A percentile compares a stretch with the other conserved stretches of the same genome.
These are phyloP conservation scores for Parnassius orleans DNA, from an alignment of 2,888 invertebrate genomes.

Conservation along the genomic window DNA sequence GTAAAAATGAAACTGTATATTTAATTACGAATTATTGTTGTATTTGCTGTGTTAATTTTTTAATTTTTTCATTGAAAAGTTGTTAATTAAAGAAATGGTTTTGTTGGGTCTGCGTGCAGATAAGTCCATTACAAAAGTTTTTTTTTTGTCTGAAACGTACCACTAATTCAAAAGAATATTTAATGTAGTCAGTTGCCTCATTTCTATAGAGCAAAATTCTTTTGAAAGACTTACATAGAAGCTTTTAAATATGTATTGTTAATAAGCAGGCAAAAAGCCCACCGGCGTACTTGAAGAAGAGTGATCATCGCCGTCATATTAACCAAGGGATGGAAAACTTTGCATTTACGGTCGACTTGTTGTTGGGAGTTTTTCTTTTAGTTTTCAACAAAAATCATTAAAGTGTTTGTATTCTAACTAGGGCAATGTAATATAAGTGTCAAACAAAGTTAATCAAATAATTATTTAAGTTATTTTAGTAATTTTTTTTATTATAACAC, in stretches of 20 bases:
- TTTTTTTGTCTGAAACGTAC: conserved; percentile 6
- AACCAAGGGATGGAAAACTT: conserved; percentile 12
- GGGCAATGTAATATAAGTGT: neutral
- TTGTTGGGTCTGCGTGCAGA: neutral
- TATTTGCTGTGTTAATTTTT: conserved; percentile 5
- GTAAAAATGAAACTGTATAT: conserved; percentile 8
- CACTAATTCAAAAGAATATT: conserved; percentile 26
- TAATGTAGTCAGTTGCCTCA: conserved; percentile 25
- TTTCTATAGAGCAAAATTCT: conserved; percentile 26
- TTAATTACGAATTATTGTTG: neutral
- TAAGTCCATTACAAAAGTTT: conserved; percentile 16
- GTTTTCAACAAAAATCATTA: neutral
- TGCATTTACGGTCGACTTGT: conserved; percentile 6
- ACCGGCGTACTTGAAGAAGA: conserved; percentile 22
- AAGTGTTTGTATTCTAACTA: neutral
- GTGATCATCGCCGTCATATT: conserved; percentile 23
- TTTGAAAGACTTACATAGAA: conserved; percentile 24
- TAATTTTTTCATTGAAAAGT: no score
- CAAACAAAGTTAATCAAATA: no score
- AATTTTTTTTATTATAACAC: no score
- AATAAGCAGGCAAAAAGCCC: conserved; percentile 26
- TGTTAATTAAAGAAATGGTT: neutral
- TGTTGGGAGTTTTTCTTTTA: neutral
- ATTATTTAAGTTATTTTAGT: no score
- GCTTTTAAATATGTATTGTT: conserved; percentile 28